A percentile compares a stretch with the other conserved stretches of the same genome.
Conservation (phyloP, 1,140 invertebrate genomes). For the Triops cancriformis region DNA sequence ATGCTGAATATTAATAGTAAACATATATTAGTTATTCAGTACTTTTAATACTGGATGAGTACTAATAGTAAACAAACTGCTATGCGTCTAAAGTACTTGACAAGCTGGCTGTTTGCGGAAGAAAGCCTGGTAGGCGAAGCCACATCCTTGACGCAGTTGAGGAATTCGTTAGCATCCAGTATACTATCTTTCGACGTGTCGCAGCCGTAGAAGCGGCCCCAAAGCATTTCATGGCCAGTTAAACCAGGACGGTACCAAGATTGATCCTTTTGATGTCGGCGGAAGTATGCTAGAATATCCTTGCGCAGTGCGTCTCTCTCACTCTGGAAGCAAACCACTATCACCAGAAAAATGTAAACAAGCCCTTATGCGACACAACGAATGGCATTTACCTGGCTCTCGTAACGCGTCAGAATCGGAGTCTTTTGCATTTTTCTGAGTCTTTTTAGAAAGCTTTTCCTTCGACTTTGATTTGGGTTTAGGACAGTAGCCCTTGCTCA, state of each 20-base stretch:
- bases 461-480: conserved; percentile 28
- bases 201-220: conserved; percentile 34
- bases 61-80: background rate
- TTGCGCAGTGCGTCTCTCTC: conserved; percentile 33
- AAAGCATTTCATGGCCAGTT: conserved; percentile 32
- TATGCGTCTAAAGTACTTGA: conserved; percentile 19
- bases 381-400: conserved; percentile 29
- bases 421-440: conserved; percentile 25
- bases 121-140: conserved; percentile 20
- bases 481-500: conserved; percentile 32
- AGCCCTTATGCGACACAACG: background rate
- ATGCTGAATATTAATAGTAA: too few species aligned
- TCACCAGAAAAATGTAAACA: conserved; percentile 5
- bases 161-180: conserved; percentile 33
- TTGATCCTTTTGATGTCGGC: conserved; percentile 29
- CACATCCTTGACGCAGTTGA: conserved; percentile 32
- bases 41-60: too few species aligned
- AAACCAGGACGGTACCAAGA: conserved; percentile 32
- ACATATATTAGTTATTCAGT: too few species aligned
- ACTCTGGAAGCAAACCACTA: conserved; percentile 34
- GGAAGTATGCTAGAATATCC: conserved; percentile 31
- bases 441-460: conserved; percentile 21
- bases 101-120: conserved; percentile 22
- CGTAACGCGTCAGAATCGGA: conserved; percentile 3
- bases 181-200: conserved; percentile 33